phyloP scores from a whole-genome alignment of 2,888 invertebrate species.

The Tinea semifulvella region DNA sequence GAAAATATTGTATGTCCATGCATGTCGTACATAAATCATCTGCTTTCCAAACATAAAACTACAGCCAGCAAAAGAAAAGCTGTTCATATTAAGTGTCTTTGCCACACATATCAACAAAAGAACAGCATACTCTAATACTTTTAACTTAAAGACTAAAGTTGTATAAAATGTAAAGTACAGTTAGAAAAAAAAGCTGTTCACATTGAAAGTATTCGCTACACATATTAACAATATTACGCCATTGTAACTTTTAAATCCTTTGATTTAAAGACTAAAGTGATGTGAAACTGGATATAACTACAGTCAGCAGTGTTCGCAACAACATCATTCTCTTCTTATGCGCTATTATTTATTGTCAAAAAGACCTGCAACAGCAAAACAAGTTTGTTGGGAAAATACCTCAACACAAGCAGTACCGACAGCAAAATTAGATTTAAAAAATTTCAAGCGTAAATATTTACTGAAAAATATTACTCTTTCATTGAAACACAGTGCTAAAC shows the following conservation, averaged over 20 bases:
- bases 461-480: background rate
- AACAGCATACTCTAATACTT: too few relatives aligned
- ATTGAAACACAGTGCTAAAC: too few relatives aligned
- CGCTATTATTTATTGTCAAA: conserved; percentile 12
- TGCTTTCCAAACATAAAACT: conserved; percentile 1
- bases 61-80: conserved; percentile 6
- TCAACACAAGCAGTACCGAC: background rate
- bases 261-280: background rate
- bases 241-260: background rate
- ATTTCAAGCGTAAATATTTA: too few relatives aligned
- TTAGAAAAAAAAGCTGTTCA: too few relatives aligned
- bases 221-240: background rate
- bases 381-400: conserved; percentile 8
- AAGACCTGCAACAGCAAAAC: conserved; percentile 6
- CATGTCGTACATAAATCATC: conserved; percentile 2
- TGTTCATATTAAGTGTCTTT: conserved; percentile 8
- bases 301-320: conserved; percentile 1
- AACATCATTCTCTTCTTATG: conserved; percentile 2
- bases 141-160: too few relatives aligned
- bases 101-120: background rate
- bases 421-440: too few relatives aligned
- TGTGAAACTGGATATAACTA: background rate
- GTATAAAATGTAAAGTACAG: too few relatives aligned
- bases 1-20: background rate
- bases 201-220: too few relatives aligned